Evolutionary conservation across 1,140 invertebrate genomes (phyloP).

Genomic region (Macrotrachela quadricornifera): DNA sequence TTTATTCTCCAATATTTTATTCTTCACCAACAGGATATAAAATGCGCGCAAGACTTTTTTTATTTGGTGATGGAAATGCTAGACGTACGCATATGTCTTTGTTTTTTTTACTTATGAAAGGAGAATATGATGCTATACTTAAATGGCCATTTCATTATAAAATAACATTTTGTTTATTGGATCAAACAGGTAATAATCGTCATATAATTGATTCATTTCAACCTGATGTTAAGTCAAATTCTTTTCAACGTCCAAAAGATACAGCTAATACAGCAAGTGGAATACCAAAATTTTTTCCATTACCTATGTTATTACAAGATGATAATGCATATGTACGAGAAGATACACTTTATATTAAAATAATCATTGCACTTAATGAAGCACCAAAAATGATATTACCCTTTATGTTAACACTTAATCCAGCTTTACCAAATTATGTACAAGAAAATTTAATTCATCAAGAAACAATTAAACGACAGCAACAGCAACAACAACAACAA

Average conservation of each 20-base stretch:
- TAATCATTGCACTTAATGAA: constrained; percentile 4
- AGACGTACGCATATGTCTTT: constrained; percentile 6
- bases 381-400: background rate
- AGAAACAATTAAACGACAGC: no score
- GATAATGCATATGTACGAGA: constrained; percentile 4
- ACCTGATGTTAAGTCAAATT: constrained; percentile 9
- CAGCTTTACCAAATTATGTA: no score
- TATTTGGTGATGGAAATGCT: constrained; percentile 9
- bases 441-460: no score
- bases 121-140: constrained; percentile 15
- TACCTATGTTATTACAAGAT: background rate
- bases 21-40: constrained; percentile 18
- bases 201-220: constrained; percentile 14
- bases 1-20: constrained; percentile 26
- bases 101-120: constrained; percentile 8
- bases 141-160: constrained; percentile 17
- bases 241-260: background rate
- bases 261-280: constrained; percentile 1
- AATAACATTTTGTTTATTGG: constrained; percentile 14
- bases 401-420: no score
- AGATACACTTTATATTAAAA: constrained; percentile 2
- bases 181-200: constrained; percentile 7
- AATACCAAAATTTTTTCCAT: background rate
- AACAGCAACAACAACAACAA: no score
- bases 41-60: constrained; percentile 5